Evolutionary conservation across 2,797 vertebrate species (phyloP).

Genomic region (Mus spretus): DNA sequence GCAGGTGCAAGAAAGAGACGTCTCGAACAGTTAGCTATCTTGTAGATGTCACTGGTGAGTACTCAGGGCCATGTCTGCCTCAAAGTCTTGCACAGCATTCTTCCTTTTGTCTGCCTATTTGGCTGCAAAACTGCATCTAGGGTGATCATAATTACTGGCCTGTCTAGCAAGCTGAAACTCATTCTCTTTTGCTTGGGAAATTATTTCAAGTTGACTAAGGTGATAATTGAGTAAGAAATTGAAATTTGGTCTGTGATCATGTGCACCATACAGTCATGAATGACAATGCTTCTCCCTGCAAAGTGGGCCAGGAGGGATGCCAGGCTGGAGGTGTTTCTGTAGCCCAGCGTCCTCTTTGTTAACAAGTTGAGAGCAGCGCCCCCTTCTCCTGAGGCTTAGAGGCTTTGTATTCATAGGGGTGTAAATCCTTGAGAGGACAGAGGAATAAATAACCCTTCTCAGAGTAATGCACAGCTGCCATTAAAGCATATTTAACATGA

Average conservation of each 20-base stretch:
- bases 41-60: not conserved
- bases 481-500: not conserved
- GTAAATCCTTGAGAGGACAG: not conserved
- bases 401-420: not conserved
- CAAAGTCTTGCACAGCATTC: not conserved
- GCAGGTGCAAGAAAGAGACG: not conserved
- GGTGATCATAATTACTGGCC: not conserved
- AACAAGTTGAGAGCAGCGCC: accelerated
- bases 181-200: slow-evolving; percentile 54
- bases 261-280: accelerated
- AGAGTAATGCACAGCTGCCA: not conserved
- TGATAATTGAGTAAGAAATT: slow-evolving; percentile 51
- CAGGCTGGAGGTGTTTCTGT: not conserved
- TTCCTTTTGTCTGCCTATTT: not conserved
- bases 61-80: not conserved
- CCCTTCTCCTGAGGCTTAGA: not conserved
- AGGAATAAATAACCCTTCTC: slow-evolving; percentile 9
- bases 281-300: not conserved
- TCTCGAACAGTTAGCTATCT: not conserved
- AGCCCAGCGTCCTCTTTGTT: not conserved
- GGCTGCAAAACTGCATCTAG: slow-evolving; percentile 27
- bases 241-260: not conserved
- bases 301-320: not conserved
- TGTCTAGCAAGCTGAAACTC: not conserved
- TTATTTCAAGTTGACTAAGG: slow-evolving; percentile 65